Percentiles rank a stretch among this genome's conserved stretches.
Conservation (phyloP, 2,797 vertebrate genomes). For the Gymnocypris eckloni region DNA sequence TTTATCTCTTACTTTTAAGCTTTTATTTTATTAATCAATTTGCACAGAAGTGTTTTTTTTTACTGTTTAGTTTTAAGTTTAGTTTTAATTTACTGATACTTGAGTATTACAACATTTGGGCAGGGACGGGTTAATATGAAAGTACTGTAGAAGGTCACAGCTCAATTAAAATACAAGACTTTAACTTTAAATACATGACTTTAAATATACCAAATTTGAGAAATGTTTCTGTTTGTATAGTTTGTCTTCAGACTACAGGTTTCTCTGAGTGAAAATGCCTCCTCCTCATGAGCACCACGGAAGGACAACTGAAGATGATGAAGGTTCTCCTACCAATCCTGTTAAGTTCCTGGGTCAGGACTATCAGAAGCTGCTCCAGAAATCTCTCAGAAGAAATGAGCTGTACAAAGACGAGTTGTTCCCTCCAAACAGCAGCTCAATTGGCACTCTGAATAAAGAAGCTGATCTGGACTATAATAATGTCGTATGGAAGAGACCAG, state of each 20-base stretch:
- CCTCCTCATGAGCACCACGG: slow-evolving; percentile 65
- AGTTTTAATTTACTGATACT: neutral
- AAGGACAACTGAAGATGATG: slow-evolving; percentile 62
- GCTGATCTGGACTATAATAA: neutral
- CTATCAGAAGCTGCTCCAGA: slow-evolving; percentile 63
- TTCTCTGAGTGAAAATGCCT: slow-evolving; percentile 44
- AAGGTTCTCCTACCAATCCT: slow-evolving; percentile 64
- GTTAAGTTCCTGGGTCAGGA: slow-evolving; percentile 67
- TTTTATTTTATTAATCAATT: neutral
- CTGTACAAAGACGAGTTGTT: slow-evolving; percentile 70
- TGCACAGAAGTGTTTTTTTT: neutral
- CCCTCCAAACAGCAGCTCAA: slow-evolving; percentile 65
- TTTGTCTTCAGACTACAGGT: neutral
- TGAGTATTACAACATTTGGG: neutral
- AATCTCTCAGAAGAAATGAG: slow-evolving; percentile 32
- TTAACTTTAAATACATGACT: neutral
- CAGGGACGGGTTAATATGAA: neutral
- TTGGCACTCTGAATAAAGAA: slow-evolving; percentile 60
- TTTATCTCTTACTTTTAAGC: neutral
- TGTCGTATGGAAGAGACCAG: slow-evolving; percentile 1
- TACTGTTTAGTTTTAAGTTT: neutral
- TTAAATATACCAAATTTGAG: neutral
- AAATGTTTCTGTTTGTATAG: neutral
- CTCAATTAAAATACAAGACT: neutral
- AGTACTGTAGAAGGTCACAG: neutral